phyloP scores from a whole-genome alignment of 2,797 vertebrate species.

The Cercopithecus petaurista region DNA sequence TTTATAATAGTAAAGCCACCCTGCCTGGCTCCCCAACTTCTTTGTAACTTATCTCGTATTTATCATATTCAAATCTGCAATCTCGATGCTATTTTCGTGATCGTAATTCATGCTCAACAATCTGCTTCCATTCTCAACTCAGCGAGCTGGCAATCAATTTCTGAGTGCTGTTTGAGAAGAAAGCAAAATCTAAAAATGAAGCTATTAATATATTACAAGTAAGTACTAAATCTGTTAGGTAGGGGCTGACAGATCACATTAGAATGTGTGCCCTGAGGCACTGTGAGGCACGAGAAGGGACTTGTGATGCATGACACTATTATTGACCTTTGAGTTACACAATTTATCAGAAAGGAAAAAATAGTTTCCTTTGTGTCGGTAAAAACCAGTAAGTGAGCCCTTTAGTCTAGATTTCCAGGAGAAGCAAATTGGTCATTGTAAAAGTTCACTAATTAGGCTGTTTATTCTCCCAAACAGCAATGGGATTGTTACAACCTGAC shows the following conservation, averaged over 20 bases:
- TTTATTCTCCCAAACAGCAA: slow-evolving; percentile 42
- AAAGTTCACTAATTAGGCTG: slow-evolving; percentile 60
- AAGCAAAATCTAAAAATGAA: slow-evolving; percentile 79
- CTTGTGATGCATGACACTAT: slow-evolving; percentile 77
- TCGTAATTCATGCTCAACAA: slow-evolving; percentile 75
- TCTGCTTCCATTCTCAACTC: slow-evolving; percentile 73
- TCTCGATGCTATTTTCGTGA: slow-evolving; percentile 65
- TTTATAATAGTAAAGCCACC: neutral
- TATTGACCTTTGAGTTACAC: slow-evolving; percentile 79
- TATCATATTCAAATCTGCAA: slow-evolving; percentile 66
- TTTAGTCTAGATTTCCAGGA: slow-evolving; percentile 43
- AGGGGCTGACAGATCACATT: slow-evolving; percentile 79
- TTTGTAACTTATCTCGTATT: slow-evolving; percentile 53
- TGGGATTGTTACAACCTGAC: neutral
- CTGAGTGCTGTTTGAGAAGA: slow-evolving; percentile 73
- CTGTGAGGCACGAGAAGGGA: slow-evolving; percentile 57
- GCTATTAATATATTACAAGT: slow-evolving; percentile 79
- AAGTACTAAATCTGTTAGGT: slow-evolving; percentile 75
- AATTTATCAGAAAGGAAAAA: slow-evolving; percentile 69
- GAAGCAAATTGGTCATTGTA: slow-evolving; percentile 40
- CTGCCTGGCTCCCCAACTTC: neutral
- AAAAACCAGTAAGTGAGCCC: neutral
- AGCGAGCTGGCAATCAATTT: slow-evolving; percentile 79
- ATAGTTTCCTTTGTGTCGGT: neutral
- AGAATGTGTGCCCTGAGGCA: slow-evolving; percentile 72